Conservation (phyloP, 2,888 invertebrate species). For the Philhelius pedissequus region DNA sequence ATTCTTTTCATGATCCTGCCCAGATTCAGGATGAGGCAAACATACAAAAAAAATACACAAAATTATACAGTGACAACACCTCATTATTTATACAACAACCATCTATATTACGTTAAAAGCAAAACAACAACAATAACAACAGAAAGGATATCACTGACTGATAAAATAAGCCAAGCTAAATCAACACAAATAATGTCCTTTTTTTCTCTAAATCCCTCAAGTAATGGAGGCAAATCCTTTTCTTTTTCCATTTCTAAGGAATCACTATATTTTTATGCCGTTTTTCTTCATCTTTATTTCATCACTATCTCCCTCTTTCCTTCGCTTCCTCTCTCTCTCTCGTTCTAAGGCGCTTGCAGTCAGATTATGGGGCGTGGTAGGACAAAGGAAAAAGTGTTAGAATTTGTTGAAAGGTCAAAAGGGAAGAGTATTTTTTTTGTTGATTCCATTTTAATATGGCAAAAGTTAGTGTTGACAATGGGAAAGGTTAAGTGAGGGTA, state of each 20-base stretch:
- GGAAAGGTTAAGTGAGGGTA: background rate
- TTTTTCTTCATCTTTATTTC: background rate
- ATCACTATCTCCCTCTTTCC: background rate
- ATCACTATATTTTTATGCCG: background rate
- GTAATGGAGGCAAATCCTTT: constrained; percentile 38
- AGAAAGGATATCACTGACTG: constrained; percentile 19
- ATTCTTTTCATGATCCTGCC: constrained; percentile 1
- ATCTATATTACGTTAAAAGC: background rate
- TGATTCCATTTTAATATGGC: background rate
- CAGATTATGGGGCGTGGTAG: constrained; percentile 4
- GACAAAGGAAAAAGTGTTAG: constrained; percentile 6
- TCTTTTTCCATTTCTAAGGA: constrained; percentile 7
- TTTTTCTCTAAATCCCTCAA: constrained; percentile 35
- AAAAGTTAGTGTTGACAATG: background rate
- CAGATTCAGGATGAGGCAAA: background rate
- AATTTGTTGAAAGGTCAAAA: constrained; percentile 5
- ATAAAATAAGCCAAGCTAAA: constrained; percentile 27
- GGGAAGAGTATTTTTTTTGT: background rate
- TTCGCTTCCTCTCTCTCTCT: background rate
- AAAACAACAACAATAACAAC: background rate
- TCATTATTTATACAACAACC: constrained; percentile 30
- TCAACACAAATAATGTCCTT: constrained; percentile 38
- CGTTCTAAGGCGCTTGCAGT: background rate
- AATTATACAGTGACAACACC: constrained; percentile 55
- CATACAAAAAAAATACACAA: constrained; percentile 20